A percentile compares a stretch with the other conserved stretches of the same genome.
These are phyloP conservation scores for Chaetura pelagica DNA, from an alignment of 2,113 vertebrate genomes.

Conservation along the genomic window DNA sequence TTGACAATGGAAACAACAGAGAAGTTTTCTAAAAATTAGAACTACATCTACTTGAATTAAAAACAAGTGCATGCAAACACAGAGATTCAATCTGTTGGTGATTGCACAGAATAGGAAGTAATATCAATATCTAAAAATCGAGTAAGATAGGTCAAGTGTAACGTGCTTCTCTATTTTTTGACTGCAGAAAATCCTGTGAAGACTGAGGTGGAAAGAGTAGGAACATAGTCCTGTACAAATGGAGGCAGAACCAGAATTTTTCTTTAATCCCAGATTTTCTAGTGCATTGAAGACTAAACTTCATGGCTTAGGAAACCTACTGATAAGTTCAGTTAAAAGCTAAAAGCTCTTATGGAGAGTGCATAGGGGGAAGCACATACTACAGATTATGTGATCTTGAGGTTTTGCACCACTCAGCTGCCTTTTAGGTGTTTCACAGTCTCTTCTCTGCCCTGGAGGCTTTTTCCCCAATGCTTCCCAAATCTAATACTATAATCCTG, in stretches of 20 bases:
- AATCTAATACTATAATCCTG: neutral
- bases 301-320: neutral
- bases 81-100: neutral
- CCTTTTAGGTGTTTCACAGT: neutral
- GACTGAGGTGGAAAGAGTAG: neutral
- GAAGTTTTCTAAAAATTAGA: neutral
- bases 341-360: neutral
- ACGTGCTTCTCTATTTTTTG: neutral
- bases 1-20: neutral
- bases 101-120: neutral
- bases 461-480: neutral
- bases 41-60: neutral
- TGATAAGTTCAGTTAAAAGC: slow-evolving; percentile 11
- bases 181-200: neutral
- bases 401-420: neutral
- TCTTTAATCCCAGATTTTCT: slow-evolving; percentile 1
- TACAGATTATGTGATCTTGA: neutral
- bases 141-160: neutral
- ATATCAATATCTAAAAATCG: neutral
- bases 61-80: neutral
- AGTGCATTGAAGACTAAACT: neutral
- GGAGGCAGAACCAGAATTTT: neutral
- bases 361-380: neutral
- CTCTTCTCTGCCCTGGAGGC: neutral
- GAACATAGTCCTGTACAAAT: neutral